phyloP scores from a whole-genome alignment of 2,888 invertebrate species.

The Boloria euphrosyne region DNA sequence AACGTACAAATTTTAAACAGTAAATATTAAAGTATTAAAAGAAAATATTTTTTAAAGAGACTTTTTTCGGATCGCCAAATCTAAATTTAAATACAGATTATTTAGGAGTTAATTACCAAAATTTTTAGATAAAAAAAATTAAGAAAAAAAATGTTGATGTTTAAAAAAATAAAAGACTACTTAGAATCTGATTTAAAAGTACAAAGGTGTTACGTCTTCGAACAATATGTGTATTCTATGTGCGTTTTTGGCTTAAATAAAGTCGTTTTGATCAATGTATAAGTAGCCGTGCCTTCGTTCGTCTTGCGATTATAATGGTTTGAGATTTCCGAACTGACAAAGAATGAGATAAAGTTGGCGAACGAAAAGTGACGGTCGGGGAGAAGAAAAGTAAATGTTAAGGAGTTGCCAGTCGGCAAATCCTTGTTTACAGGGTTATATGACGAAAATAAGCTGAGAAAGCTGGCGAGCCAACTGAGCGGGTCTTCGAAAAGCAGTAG shows the following conservation, averaged over 20 bases:
- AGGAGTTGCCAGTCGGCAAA: constrained; percentile 51
- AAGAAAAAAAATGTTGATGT: constrained; percentile 71
- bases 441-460: constrained; percentile 51
- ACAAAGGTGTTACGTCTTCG: constrained; percentile 76
- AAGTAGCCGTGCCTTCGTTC: constrained; percentile 81
- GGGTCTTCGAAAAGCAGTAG: constrained; percentile 74
- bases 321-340: constrained; percentile 46
- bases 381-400: constrained; percentile 31
- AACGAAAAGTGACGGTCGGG: constrained; percentile 38
- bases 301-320: constrained; percentile 63
- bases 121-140: constrained; percentile 48
- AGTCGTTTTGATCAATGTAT: constrained; percentile 65
- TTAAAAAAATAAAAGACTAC: constrained; percentile 75
- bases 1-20: constrained; percentile 82
- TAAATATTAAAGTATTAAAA: constrained; percentile 71
- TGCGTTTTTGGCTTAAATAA: constrained; percentile 76
- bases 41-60: constrained; percentile 81
- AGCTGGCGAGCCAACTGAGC: constrained; percentile 59
- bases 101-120: constrained; percentile 76
- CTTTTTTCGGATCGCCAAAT: constrained; percentile 82
- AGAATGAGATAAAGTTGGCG: constrained; percentile 46
- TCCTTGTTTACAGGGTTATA: constrained; percentile 70
- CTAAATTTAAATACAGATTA: constrained; percentile 80
- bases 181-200: constrained; percentile 81
- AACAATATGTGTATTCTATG: constrained; percentile 75